Evolutionary conservation across 2,797 vertebrate species (phyloP).

Genomic region (Sebastes ruberrimus): DNA sequence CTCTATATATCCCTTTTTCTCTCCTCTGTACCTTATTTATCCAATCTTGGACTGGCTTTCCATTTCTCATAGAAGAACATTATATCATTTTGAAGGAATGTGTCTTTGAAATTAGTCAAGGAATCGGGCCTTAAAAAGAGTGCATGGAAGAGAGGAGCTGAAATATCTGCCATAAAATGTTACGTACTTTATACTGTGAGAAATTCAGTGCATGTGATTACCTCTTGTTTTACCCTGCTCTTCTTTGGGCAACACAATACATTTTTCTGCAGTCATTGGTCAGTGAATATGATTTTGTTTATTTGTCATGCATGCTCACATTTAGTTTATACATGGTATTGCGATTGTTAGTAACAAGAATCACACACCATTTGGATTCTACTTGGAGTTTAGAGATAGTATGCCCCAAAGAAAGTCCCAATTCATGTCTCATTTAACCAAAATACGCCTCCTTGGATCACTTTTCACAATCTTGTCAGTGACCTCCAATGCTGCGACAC

Average conservation of each 20-base stretch:
- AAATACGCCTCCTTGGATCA: neutral
- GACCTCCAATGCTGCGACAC: conserved; percentile 1
- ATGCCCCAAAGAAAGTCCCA: neutral
- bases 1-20: neutral
- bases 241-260: neutral
- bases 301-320: neutral
- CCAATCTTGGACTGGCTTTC: neutral
- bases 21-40: neutral
- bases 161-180: neutral
- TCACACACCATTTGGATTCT: neutral
- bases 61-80: conserved; percentile 22
- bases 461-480: neutral
- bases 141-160: neutral
- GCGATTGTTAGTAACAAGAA: neutral
- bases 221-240: neutral
- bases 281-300: neutral
- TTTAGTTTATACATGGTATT: neutral
- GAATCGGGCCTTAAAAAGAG: neutral
- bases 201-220: neutral
- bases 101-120: neutral
- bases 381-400: neutral
- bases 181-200: neutral
- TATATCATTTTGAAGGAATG: conserved; percentile 37
- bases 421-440: neutral
- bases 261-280: neutral